phyloP scores from a whole-genome alignment of 2,797 vertebrate genomes.

The Nasua narica region DNA sequence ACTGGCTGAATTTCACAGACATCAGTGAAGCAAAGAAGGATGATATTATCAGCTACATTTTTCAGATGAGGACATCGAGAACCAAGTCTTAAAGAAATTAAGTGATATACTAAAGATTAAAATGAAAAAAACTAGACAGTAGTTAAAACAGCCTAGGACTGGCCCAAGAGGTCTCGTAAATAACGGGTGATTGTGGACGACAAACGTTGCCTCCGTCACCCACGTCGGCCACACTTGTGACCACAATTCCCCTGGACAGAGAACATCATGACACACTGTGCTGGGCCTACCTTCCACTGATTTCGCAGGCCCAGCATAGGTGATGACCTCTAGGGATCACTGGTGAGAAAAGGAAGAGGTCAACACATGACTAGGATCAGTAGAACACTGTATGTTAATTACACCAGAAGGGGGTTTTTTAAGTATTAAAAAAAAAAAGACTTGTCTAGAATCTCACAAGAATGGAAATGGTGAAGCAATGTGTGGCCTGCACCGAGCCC shows the following conservation, averaged over 20 bases:
- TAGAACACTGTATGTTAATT: not conserved
- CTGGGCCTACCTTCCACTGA: not conserved
- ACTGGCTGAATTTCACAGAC: not conserved
- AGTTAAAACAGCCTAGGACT: not conserved
- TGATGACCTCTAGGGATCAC: not conserved
- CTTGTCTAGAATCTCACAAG: not conserved
- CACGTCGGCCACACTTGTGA: not conserved
- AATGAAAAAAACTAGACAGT: not conserved
- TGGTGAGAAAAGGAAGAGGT: not conserved
- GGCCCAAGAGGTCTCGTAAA: too few relatives aligned
- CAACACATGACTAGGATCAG: not conserved
- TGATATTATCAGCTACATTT: not conserved
- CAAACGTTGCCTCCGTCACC: not conserved
- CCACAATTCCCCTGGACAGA: not conserved
- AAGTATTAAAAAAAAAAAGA: not conserved
- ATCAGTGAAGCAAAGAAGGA: not conserved
- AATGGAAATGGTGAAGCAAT: not conserved
- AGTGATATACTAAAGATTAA: not conserved
- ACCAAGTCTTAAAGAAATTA: not conserved
- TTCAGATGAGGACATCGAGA: not conserved
- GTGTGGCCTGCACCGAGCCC: rapidly evolving
- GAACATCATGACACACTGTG: not conserved
- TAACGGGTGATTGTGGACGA: rapidly evolving
- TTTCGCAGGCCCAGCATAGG: not conserved
- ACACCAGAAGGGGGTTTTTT: not conserved